A percentile compares a stretch with the other conserved stretches of the same genome.
These are phyloP conservation scores for Ceraclea dissimilis DNA, from an alignment of 2,888 invertebrate species.

Conservation along the genomic window DNA sequence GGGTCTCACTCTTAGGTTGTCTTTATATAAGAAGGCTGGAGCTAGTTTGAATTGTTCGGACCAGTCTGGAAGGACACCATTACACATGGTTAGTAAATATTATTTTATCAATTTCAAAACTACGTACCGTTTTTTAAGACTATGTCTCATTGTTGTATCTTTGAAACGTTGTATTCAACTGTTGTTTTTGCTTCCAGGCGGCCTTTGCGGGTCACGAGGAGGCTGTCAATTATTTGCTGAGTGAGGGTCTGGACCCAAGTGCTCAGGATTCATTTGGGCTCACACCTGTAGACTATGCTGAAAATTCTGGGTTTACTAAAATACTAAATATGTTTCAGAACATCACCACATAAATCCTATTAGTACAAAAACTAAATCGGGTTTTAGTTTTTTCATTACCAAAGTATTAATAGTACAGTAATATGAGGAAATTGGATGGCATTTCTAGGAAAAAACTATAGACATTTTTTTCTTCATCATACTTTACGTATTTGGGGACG, in stretches of 20 bases:
- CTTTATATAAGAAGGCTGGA: constrained; percentile 58
- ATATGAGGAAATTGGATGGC: too few species aligned
- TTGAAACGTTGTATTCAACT: too few species aligned
- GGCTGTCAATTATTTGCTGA: constrained; percentile 46
- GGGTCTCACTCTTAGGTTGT: constrained; percentile 50
- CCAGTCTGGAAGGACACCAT: constrained; percentile 55
- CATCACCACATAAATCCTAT: too few species aligned
- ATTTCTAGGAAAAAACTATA: too few species aligned
- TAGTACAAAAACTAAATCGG: too few species aligned
- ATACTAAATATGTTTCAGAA: constrained; percentile 27
- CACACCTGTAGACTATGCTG: constrained; percentile 51
- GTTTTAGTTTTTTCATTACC: too few species aligned
- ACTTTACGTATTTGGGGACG: too few species aligned
- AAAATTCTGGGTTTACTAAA: constrained; percentile 26
- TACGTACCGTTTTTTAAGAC: too few species aligned
- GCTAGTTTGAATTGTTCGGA: constrained; percentile 57
- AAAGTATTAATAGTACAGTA: too few species aligned
- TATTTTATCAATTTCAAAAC: background rate
- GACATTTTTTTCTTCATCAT: too few species aligned
- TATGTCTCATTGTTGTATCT: too few species aligned
- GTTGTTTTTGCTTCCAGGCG: constrained; percentile 36
- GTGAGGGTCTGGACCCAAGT: constrained; percentile 37
- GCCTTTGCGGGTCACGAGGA: constrained; percentile 49
- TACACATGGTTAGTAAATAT: constrained; percentile 51
- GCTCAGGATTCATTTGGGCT: constrained; percentile 47